These are phyloP conservation scores for Epicampocera succincta DNA, from an alignment of 2,888 invertebrate species.

Conservation along the genomic window DNA sequence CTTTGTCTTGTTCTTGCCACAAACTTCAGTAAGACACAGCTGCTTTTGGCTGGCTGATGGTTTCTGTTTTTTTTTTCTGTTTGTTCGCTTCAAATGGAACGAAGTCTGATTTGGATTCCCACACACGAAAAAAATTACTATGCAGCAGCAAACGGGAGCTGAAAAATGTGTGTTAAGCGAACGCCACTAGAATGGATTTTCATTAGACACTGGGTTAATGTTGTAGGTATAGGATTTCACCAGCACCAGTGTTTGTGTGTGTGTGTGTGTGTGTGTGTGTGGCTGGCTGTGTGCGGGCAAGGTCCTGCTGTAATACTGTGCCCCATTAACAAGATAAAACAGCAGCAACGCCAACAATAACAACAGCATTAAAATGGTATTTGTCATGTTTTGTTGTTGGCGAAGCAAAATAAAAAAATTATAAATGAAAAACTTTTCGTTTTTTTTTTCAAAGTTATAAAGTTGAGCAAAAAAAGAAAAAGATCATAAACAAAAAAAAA, in stretches of 20 bases:
- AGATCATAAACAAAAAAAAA: slow-evolving; percentile 24
- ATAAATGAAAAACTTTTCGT: neutral
- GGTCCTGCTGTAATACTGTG: slow-evolving; percentile 36
- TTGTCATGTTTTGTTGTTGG: slow-evolving; percentile 49
- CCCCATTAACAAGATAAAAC: slow-evolving; percentile 32
- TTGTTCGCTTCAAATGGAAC: neutral
- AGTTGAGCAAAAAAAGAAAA: slow-evolving; percentile 8
- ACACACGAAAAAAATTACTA: slow-evolving; percentile 10
- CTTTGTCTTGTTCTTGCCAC: neutral
- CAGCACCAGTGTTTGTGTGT: neutral
- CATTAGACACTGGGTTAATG: slow-evolving; percentile 51
- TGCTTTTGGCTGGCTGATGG: slow-evolving; percentile 51
- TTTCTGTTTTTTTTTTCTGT: slow-evolving; percentile 28
- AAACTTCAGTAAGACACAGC: slow-evolving; percentile 47
- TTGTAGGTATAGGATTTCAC: slow-evolving; percentile 36
- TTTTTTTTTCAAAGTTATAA: slow-evolving; percentile 16
- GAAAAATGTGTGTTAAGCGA: slow-evolving; percentile 61
- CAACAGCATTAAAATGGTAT: slow-evolving; percentile 10
- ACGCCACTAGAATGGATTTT: slow-evolving; percentile 41
- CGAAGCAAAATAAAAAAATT: neutral
- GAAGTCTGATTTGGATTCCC: neutral
- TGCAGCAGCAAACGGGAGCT: slow-evolving; percentile 39
- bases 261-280: neutral
- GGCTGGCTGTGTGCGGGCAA: neutral
- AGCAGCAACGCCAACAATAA: slow-evolving; percentile 5